A percentile compares a stretch with the other conserved stretches of the same genome.
These are phyloP conservation scores for Corella eumyota DNA, from an alignment of 23 tunicate species.

Conservation along the genomic window DNA sequence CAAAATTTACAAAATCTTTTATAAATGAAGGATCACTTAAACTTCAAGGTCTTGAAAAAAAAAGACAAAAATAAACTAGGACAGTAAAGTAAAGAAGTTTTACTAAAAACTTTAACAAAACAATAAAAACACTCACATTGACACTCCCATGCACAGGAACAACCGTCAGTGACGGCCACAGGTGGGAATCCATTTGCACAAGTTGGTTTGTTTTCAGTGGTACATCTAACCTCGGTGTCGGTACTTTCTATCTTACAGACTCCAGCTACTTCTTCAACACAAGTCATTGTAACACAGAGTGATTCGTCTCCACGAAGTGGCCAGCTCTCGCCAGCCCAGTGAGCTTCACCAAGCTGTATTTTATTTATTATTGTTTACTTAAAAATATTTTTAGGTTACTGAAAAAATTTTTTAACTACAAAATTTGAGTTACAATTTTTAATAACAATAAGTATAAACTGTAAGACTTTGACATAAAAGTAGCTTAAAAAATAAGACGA, in stretches of 20 bases:
- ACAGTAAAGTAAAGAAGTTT: too few relatives aligned
- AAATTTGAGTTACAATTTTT: neutral
- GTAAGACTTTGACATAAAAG: neutral
- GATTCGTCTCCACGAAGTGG: constrained; percentile 80
- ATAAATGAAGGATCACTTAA: too few relatives aligned
- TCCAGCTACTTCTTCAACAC: constrained; percentile 46
- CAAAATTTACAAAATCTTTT: neutral
- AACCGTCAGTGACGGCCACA: constrained; percentile 69
- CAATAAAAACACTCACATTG: constrained; percentile 46
- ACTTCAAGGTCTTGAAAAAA: too few relatives aligned
- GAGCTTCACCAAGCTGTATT: constrained; percentile 23
- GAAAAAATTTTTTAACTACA: neutral
- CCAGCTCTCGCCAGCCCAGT: constrained; percentile 83
- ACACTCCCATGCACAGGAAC: constrained; percentile 91
- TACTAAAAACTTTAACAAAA: too few relatives aligned
- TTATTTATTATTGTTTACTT: too few relatives aligned
- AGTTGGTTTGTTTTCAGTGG: constrained; percentile 41
- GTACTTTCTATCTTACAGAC: constrained; percentile 43
- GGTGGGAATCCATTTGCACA: constrained; percentile 76
- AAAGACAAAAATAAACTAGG: too few relatives aligned
- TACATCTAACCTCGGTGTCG: constrained; percentile 38
- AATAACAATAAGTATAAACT: neutral
- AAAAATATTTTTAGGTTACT: too few relatives aligned
- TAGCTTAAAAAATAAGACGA: too few relatives aligned
- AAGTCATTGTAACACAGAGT: constrained; percentile 61